Conservation (phyloP, 2,888 invertebrate species). For the Monochamus alternatus region DNA sequence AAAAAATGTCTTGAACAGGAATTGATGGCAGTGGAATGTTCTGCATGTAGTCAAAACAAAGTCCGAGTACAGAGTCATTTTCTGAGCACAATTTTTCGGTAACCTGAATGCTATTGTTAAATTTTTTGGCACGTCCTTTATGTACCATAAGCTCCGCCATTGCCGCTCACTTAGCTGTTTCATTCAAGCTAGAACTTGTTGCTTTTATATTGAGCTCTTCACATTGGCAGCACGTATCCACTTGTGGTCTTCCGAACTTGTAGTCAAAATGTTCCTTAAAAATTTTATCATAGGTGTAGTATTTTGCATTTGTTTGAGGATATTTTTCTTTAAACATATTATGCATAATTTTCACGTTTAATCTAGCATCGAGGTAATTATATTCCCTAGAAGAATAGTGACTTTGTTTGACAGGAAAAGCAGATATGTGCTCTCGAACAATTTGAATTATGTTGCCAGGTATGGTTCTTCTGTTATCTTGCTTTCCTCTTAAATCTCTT, state of each 20-base stretch:
- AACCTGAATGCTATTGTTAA: conserved; percentile 1
- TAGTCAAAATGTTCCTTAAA: neutral
- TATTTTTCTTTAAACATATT: neutral
- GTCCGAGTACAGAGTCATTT: neutral
- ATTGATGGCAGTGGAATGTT: conserved; percentile 3
- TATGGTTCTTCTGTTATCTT: neutral
- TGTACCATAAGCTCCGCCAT: neutral
- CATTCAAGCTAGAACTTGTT: neutral
- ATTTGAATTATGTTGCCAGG: neutral
- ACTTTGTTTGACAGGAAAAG: neutral
- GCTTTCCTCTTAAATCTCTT: neutral
- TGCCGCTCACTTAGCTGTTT: neutral
- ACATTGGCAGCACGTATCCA: neutral
- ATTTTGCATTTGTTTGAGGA: neutral
- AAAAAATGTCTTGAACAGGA: conserved; percentile 8
- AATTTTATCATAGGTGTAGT: neutral
- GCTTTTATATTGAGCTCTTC: conserved; percentile 6
- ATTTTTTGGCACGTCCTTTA: conserved; percentile 1
- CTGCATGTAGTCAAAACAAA: conserved; percentile 10
- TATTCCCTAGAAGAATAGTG: conserved; percentile 1
- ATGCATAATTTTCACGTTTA: conserved; percentile 2
- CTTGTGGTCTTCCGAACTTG: conserved; percentile 4
- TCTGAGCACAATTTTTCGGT: neutral
- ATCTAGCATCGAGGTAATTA: neutral
- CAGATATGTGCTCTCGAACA: conserved; percentile 2